phyloP scores from a whole-genome alignment of 2,888 invertebrate genomes.

The Opisthograptis luteolata region DNA sequence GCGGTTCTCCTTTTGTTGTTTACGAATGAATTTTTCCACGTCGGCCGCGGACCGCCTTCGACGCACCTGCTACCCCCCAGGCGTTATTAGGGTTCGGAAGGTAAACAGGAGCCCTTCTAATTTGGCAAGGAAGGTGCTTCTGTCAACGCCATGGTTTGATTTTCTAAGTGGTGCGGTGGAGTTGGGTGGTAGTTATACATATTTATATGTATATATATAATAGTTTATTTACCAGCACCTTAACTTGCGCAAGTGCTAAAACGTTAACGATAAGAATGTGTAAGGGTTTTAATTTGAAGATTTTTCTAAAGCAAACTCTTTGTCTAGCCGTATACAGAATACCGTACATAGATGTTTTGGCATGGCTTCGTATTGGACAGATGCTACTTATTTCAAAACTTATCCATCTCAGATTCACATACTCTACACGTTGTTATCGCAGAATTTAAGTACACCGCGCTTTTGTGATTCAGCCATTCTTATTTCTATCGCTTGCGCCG shows the following conservation, averaged over 20 bases:
- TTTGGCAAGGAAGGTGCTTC: conserved; percentile 28
- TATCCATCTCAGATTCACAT: neutral
- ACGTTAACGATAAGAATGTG: neutral
- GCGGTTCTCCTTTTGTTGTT: conserved; percentile 75
- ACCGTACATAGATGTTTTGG: no score
- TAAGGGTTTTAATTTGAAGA: no score
- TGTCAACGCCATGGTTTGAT: conserved; percentile 30
- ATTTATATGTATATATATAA: no score
- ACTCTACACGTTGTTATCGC: neutral
- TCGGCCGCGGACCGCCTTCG: conserved; percentile 64
- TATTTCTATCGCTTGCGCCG: neutral
- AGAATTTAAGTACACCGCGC: neutral
- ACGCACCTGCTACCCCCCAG: conserved; percentile 71
- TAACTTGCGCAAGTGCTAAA: neutral
- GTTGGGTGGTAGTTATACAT: neutral
- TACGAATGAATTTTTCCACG: conserved; percentile 79
- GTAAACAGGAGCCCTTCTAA: conserved; percentile 37
- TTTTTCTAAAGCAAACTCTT: neutral
- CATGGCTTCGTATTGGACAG: no score
- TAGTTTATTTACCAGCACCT: neutral
- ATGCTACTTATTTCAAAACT: neutral
- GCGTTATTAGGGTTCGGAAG: conserved; percentile 39
- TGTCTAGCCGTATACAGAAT: no score
- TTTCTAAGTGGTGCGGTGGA: conserved; percentile 15
- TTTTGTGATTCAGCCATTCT: neutral